Evolutionary conservation across 2,113 vertebrate genomes (phyloP).

Genomic region (Chloropsis hardwickii): DNA sequence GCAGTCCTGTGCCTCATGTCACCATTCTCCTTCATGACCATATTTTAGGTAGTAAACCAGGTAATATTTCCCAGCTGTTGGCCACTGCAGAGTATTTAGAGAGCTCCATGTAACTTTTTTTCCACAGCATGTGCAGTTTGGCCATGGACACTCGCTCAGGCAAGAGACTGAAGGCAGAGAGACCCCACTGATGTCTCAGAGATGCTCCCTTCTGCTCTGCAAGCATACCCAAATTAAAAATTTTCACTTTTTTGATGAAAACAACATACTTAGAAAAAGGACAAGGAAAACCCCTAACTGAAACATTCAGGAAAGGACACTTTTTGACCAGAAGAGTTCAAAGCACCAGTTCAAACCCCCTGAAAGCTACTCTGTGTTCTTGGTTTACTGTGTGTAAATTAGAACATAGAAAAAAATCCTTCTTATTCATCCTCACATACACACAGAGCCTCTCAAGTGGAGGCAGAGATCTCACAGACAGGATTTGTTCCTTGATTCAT

Average conservation of each 20-base stretch:
- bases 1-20: neutral
- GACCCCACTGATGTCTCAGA: neutral
- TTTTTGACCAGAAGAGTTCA: neutral
- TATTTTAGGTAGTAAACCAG: neutral
- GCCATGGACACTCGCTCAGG: neutral
- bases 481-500: neutral
- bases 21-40: neutral
- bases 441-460: neutral
- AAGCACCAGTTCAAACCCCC: neutral
- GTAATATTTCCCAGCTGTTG: neutral
- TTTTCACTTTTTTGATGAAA: neutral
- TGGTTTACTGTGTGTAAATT: neutral
- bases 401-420: neutral
- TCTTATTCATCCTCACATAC: neutral
- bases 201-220: neutral
- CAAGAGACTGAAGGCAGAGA: neutral
- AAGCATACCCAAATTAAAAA: neutral
- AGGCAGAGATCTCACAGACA: neutral
- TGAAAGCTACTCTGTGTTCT: neutral
- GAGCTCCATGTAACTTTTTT: neutral
- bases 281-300: accelerated
- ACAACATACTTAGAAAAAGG: neutral
- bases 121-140: neutral
- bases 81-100: neutral
- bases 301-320: neutral